phyloP scores from a whole-genome alignment of 2,113 vertebrate genomes.

The Xerus inauris region DNA sequence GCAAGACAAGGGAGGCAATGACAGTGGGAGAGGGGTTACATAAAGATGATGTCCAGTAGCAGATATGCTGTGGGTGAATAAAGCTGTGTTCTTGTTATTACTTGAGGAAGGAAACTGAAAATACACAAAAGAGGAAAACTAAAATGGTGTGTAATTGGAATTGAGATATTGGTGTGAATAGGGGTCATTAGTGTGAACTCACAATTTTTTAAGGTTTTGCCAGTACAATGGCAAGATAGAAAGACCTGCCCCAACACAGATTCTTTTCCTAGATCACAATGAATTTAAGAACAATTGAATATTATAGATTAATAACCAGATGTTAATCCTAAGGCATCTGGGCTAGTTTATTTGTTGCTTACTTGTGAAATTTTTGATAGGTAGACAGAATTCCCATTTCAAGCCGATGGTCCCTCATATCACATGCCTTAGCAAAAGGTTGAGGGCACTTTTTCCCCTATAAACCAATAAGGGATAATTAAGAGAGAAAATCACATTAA shows the following conservation, averaged over 20 bases:
- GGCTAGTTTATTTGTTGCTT: background rate
- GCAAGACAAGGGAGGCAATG: background rate
- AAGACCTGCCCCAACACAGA: background rate
- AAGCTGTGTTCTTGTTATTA: background rate
- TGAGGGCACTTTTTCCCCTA: background rate
- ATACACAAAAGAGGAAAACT: background rate
- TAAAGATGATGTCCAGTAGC: background rate
- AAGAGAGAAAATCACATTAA: slow-evolving; percentile 54
- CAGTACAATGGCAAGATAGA: background rate
- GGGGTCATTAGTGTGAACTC: background rate
- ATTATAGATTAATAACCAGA: background rate
- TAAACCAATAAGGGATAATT: slow-evolving; percentile 34
- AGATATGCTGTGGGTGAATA: background rate
- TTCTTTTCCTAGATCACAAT: background rate
- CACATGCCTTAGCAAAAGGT: background rate
- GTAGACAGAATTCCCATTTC: background rate
- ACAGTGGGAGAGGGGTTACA: background rate
- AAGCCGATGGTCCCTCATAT: background rate
- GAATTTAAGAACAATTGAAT: background rate
- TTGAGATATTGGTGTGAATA: background rate
- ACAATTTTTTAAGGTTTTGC: background rate
- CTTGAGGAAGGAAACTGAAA: background rate
- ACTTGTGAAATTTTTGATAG: background rate
- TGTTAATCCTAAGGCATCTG: background rate
- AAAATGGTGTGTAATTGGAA: background rate